Evolutionary conservation across 2,888 invertebrate genomes (phyloP), one percentile per base, ranked within the genome.

Genomic region (Chaitophorus viminalis): DNA sequence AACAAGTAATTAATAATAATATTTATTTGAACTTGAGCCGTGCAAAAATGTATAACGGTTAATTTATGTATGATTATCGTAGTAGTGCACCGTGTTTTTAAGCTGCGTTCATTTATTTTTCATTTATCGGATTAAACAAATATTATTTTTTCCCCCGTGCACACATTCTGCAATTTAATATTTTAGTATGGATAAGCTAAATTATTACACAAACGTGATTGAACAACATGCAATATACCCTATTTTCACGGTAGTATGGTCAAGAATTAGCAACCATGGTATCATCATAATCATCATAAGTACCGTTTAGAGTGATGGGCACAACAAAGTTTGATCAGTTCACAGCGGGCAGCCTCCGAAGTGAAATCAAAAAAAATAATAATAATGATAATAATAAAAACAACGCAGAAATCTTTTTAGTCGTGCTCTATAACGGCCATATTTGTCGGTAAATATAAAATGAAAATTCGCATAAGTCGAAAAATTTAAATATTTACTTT

Each of bases 371-470:
- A 70, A 54, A 78, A 46, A 46, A 46, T 46, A 46, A 46, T 46
- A 46, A 46, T 46, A 46, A 46, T 46, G 14, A 46, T 46, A 60
- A 60, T 60, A 60, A 25, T 60, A 60, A 60, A 60, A 25, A 60
- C 46, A 11, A 36, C 76, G 33, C 36, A 36, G 60, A 60, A 74
- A 75, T 79, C 54, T 79, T 86, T 85, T 70, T 72, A 25, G 1
- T 31, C 29, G 0, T 33, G 25, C 25, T 54, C 31, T 17, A 21
- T 0, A 33, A 1, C n/a, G 14, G 60, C 9, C 29, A 29, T 72
- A 82, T 84, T 25, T 25, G 52, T 70, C 1, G 17, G 78, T 25
- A 79, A 78, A 86, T 78, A 72, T 36, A 86, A 86, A 86, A 86
- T 86, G 78, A 52, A 52, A 78, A 86, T 86, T 78, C 68, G 39